Percentiles rank a stretch among this genome's conserved stretches.
These are phyloP conservation scores for Thysanoteuthis rhombus DNA, from an alignment of 2,888 invertebrate species.

Conservation along the genomic window DNA sequence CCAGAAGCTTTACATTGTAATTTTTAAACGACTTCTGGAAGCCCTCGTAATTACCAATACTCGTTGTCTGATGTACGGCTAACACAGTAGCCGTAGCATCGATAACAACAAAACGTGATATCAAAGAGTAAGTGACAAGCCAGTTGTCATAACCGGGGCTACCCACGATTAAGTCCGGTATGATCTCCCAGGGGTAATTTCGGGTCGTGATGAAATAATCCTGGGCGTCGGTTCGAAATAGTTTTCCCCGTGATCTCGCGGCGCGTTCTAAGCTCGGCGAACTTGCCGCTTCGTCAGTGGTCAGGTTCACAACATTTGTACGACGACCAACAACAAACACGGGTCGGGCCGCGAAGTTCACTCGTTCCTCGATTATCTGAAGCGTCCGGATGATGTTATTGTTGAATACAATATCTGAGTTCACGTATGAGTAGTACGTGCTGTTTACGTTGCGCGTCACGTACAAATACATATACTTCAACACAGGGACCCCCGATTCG, in stretches of 20 bases:
- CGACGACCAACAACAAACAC: slow-evolving; percentile 46
- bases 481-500: slow-evolving; percentile 46
- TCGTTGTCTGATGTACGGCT: slow-evolving; percentile 58
- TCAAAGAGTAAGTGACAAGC: slow-evolving; percentile 41
- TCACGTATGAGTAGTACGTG: slow-evolving; percentile 53
- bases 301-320: slow-evolving; percentile 52
- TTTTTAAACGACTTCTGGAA: slow-evolving; percentile 44
- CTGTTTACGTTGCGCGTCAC: slow-evolving; percentile 47
- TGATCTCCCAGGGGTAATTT: slow-evolving; percentile 39
- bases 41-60: slow-evolving; percentile 52
- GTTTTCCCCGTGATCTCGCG: slow-evolving; percentile 34
- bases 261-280: slow-evolving; percentile 37
- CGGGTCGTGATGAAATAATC: slow-evolving; percentile 43
- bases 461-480: slow-evolving; percentile 56
- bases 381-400: slow-evolving; percentile 45
- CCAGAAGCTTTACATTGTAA: slow-evolving; percentile 51
- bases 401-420: slow-evolving; percentile 58
- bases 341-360: slow-evolving; percentile 33
- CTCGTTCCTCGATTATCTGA: slow-evolving; percentile 35
- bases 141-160: slow-evolving; percentile 44
- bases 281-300: slow-evolving; percentile 41
- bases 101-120: slow-evolving; percentile 45
- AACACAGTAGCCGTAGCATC: slow-evolving; percentile 52
- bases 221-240: slow-evolving; percentile 41
- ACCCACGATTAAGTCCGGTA: slow-evolving; percentile 41